Base-by-base conservation (phyloP, 2,797 vertebrate species). In the Chelon auratus region DNA sequence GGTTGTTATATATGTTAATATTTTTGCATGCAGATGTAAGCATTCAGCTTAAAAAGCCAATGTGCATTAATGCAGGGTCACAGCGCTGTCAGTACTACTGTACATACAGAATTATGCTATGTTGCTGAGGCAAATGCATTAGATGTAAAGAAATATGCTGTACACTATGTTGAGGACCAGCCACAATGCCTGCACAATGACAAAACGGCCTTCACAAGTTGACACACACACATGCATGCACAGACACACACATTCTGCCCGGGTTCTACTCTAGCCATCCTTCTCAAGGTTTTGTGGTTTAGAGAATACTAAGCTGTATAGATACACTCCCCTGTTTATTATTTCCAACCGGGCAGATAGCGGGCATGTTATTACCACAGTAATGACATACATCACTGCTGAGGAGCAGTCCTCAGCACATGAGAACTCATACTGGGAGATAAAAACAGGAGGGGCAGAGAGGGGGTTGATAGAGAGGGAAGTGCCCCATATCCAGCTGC, bases 321-420 rank as follows among this genome's bases (percentile, higher is more conserved):
- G 22, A 60, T 55, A 13, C n/a, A 15, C 18, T 8, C 73, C 22
- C 22, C 3, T 48, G 13, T 45, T 56, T 64, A 14, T 63, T 54
- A 22, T 70, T 63, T 53, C 10, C 39, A 56, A 13, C 9, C 37
- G 42, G n/a, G 10, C 17, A 33, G 36, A 76, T 40, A 37, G 45
- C 18, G 37, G 42, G 42, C 37, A 42, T n/a, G 2, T 18, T 58
- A 43, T 72, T 57, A 45, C n/a, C 64, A 62, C 43, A 52, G 53
- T 64, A 50, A 72, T 61, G 54, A 62, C 26, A 63, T 33, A 24
- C 33, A 74, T 75, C 40, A 55, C 3, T 30, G 26, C 60, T 61
- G 39, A 9, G 11, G 17, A 58, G 72, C 55, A 37, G 18, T 37
- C 18, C 11, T 26, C 11, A 14, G 37, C 37, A 71, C 40, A 42